phyloP scores from a whole-genome alignment of 2,797 vertebrate genomes.

The Siniperca obscura region DNA sequence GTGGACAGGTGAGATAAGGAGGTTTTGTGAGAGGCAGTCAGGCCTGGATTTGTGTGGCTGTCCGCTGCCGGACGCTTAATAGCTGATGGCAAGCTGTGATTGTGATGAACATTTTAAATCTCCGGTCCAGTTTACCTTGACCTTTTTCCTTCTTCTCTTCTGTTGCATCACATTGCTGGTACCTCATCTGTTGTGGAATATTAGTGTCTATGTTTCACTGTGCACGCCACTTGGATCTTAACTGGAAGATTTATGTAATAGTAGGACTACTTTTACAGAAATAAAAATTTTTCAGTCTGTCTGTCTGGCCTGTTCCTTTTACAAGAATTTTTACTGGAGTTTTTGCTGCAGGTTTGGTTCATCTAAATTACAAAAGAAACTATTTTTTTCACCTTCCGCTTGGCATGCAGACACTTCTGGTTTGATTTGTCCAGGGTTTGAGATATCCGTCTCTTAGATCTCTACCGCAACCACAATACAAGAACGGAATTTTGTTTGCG shows the following conservation, averaged over 20 bases:
- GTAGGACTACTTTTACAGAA: conserved; percentile 39
- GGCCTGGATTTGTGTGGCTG: conserved; percentile 82
- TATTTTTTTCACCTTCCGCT: conserved; percentile 7
- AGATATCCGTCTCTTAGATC: neutral
- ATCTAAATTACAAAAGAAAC: conserved; percentile 7
- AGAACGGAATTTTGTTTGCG: neutral
- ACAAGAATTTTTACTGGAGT: conserved; percentile 21
- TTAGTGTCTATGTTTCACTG: conserved; percentile 73
- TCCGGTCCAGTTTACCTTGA: conserved; percentile 80
- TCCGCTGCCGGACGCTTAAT: conserved; percentile 82
- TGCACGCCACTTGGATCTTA: conserved; percentile 44
- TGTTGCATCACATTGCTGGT: conserved; percentile 52
- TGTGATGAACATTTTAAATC: conserved; percentile 86
- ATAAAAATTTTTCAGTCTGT: conserved; percentile 55
- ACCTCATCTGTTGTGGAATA: conserved; percentile 58
- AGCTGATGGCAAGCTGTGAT: conserved; percentile 85
- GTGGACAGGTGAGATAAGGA: conserved; percentile 88
- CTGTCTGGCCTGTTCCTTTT: conserved; percentile 8
- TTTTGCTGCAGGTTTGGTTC: conserved; percentile 19
- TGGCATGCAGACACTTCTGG: neutral
- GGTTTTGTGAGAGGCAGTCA: conserved; percentile 82
- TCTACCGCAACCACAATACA: neutral
- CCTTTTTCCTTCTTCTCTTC: conserved; percentile 78
- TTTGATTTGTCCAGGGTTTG: conserved; percentile 9
- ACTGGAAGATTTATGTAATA: conserved; percentile 58